Conservation (phyloP, 2,888 invertebrate species). For the Drosophila setosimentum region DNA sequence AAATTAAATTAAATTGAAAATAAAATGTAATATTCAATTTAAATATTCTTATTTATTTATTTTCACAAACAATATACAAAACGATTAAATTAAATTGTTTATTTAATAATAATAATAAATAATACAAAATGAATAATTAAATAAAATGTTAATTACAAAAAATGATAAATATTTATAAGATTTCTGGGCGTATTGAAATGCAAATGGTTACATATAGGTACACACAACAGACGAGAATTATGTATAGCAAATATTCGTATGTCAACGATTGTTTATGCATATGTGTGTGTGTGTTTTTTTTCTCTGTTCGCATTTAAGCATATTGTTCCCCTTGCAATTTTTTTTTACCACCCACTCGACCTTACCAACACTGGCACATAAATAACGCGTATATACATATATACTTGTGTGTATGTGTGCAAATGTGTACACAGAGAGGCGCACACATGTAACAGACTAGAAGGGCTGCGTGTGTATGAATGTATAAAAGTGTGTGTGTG, state of each 20-base stretch:
- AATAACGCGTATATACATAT: conserved; percentile 8
- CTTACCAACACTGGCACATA: conserved; percentile 37
- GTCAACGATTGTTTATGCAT: background rate
- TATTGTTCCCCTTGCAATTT: conserved; percentile 9
- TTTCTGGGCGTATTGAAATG: background rate
- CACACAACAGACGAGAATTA: background rate
- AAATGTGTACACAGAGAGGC: conserved; percentile 6
- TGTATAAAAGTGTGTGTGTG: conserved; percentile 1
- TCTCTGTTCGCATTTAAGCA: conserved; percentile 14
- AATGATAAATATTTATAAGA: background rate
- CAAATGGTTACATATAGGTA: background rate
- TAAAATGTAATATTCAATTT: background rate
- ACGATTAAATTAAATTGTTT: background rate
- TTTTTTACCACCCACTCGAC: conserved; percentile 40
- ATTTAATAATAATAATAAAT: background rate
- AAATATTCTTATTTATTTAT: background rate
- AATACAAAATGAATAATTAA: background rate
- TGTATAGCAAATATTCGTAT: background rate
- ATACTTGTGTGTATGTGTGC: conserved; percentile 2
- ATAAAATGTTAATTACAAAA: background rate
- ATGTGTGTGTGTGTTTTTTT: background rate
- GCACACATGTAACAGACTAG: conserved; percentile 18
- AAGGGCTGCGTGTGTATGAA: conserved; percentile 1
- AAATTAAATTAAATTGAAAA: background rate
- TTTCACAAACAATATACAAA: background rate